phyloP scores from a whole-genome alignment of 2,797 vertebrate species.

The Pangasius larnaudii region DNA sequence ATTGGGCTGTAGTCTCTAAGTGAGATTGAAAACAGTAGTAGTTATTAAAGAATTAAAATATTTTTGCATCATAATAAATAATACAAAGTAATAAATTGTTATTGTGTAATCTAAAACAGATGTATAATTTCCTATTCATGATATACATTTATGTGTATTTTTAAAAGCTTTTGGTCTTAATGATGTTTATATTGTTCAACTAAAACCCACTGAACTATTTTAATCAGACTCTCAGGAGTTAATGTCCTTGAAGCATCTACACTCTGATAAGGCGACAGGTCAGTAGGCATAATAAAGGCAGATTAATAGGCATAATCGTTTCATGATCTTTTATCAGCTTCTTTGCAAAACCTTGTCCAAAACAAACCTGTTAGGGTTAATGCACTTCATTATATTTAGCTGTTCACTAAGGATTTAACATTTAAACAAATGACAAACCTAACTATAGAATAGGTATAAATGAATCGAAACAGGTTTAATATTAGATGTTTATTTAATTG shows the following conservation, averaged over 20 bases:
- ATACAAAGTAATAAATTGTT: not conserved
- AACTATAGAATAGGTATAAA: not conserved
- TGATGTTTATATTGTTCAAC: not conserved
- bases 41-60: no score
- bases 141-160: not conserved
- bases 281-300: not conserved
- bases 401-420: not conserved
- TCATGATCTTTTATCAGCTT: slow-evolving; percentile 24
- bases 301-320: slow-evolving; percentile 7
- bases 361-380: not conserved
- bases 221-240: not conserved
- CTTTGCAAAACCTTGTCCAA: not conserved
- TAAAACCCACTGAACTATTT: not conserved
- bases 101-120: not conserved
- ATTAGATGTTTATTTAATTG: not conserved
- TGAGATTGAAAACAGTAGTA: no score
- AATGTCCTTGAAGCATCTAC: not conserved
- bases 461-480: not conserved
- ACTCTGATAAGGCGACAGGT: slow-evolving; percentile 14
- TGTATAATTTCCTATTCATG: not conserved
- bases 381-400: not conserved
- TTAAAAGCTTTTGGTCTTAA: not conserved
- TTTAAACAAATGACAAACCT: not conserved
- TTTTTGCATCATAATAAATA: not conserved
- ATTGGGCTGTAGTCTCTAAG: no score